Base-by-base conservation (phyloP, 2,888 invertebrate genomes). In the Taenaris catops region DNA sequence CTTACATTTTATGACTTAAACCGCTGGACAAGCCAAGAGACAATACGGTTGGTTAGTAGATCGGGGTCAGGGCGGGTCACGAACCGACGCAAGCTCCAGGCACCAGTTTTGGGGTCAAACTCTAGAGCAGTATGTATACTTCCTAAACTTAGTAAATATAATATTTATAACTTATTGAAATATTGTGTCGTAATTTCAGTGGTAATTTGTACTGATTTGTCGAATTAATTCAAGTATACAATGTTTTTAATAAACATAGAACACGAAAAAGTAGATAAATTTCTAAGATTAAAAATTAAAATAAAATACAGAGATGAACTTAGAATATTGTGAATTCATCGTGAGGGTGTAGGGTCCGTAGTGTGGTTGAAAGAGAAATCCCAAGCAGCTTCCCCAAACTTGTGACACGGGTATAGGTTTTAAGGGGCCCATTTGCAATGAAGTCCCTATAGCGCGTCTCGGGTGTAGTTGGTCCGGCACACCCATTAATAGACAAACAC, bases 1-100 rank as follows among this genome's bases (percentile, higher is more conserved):
- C 16, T 6, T 1, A 17, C 8, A 34, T 31, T 38, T 34, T 38
- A 31, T 41, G 12, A 25, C 27, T 41, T 44, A 32, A 24, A 40
- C 34, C 42, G 34, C 34, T 38, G 10, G 34, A 23, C 28, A 39
- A 34, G 41, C 32, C 34, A 41, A 39, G 43, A 75, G 79, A 81
- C 83, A 83, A 83, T 81, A 63, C 61, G 55, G 55, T 63, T 68
- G 66, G 78, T 75, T 70, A 75, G 63, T 73, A 67, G 71, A 81
- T 72, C 80, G 81, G 79, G 79, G 83, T 79, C 80, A 65, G 57
- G 63, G 53, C 75, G 58, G 83, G 83, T 81, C 84, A 84, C 80
- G 81, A 75, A 62, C 69, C 50, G 63, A 68, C 63, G 61, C 38
- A 20, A 37, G 56, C 53, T 45, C 43, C 41, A 54, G 55, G 48